Evolutionary conservation across 2,797 vertebrate species (phyloP), one percentile per base, ranked within the genome.

Genomic region (Neopelma chrysocephalum): DNA sequence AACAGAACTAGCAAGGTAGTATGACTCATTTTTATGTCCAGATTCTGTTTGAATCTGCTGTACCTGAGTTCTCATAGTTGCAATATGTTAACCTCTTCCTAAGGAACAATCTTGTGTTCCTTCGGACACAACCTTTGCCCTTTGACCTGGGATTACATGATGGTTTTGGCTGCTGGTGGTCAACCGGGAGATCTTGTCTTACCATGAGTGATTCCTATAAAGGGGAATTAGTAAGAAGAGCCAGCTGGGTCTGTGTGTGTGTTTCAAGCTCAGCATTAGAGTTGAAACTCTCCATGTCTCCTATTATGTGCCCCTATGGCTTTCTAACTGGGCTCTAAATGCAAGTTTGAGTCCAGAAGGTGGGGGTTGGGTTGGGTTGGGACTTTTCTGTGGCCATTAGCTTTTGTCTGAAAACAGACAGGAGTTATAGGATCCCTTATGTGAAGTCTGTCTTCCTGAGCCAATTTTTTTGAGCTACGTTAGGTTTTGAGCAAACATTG

Each of bases 251-350:
- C 51, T 32, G 32, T 11, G 20, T 29, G 0, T 43, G 13, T 45
- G 62, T 62, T 68, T 68, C 14, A 14, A 1, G 3, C 45, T 62
- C 3, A 1, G 23, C 36, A 6, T 47, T 84, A 31, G 14, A 14
- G 16, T 45, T 2, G 27, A 82, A 78, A 48, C 8, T 31, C 53
- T 88, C 62, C 4, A 1, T 22, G 21, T 31, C 45, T 69, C 32
- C 21, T 17, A 5, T 65, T 50, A 17, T 0, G 26, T 0, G 22
- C 22, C 19, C 69, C 16, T 7, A 1, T 40, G 32, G 16, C 58
- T 71, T 83, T 80, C 9, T 32, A 38, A 47, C 12, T 20, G 36
- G 65, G 10, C 27, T 61, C 6, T 38, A 71, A 80, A 43, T 7
- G 21, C 34, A 38, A 47, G 12, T 21, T 71, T 25, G 45, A 66